Evolutionary conservation across 2,113 vertebrate genomes (phyloP).

Genomic region (Phalacrocorax aristotelis): DNA sequence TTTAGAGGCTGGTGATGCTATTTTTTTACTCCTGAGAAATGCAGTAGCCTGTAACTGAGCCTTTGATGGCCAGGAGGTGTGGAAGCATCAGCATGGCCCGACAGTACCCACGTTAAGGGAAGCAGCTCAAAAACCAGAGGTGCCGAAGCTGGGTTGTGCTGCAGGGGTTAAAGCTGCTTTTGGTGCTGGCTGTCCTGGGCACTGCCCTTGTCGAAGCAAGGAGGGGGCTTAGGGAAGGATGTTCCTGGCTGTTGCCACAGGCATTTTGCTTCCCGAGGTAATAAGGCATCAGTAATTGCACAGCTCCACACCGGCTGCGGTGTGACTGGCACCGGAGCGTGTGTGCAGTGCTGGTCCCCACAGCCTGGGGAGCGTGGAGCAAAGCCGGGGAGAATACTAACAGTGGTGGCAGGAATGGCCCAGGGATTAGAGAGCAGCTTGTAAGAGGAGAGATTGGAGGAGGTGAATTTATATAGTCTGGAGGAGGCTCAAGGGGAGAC

Average conservation of each 20-base stretch:
- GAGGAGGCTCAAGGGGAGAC: slow-evolving; percentile 62
- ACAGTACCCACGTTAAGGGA: fast-evolving
- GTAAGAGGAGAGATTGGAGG: background rate
- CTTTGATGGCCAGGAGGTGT: background rate
- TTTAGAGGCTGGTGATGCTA: background rate
- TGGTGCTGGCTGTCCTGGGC: background rate
- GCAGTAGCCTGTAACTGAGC: background rate
- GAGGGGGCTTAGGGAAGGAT: background rate
- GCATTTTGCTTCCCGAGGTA: slow-evolving; percentile 29
- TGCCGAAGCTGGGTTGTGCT: background rate
- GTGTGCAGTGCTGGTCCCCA: background rate
- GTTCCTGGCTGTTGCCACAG: background rate
- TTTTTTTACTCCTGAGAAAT: background rate
- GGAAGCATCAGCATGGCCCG: background rate
- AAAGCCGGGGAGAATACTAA: background rate
- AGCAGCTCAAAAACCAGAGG: background rate
- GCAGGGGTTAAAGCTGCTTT: background rate
- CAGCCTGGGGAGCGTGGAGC: background rate
- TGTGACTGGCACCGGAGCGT: background rate
- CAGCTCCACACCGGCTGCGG: background rate
- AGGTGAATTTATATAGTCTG: slow-evolving; percentile 40
- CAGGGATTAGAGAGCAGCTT: background rate
- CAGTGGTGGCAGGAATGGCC: background rate
- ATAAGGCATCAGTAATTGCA: background rate
- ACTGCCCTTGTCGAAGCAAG: background rate